These are phyloP conservation scores for Gastrophryne carolinensis DNA, from an alignment of 2,797 vertebrate species.

Conservation along the genomic window DNA sequence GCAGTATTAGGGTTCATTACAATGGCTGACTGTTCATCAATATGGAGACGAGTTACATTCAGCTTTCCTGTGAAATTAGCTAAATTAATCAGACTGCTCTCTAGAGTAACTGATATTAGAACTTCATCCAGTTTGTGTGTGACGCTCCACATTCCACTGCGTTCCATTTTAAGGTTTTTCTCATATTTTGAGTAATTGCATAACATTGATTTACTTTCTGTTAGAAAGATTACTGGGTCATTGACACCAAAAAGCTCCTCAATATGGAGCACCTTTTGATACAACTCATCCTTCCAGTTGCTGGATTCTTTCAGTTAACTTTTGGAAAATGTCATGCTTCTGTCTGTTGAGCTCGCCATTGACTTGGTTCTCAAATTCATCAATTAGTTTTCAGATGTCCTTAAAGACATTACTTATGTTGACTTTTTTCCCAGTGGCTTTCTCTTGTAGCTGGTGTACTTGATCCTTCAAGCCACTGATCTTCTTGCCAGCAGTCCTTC, in stretches of 20 bases:
- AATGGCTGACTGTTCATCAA: neutral
- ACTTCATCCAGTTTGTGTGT: constrained; percentile 11
- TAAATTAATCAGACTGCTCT: neutral
- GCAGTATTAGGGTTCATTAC: constrained; percentile 4
- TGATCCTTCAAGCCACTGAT: neutral
- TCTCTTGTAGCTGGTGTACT: constrained; percentile 2
- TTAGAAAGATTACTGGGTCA: constrained; percentile 4
- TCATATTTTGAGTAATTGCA: neutral
- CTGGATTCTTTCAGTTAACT: neutral
- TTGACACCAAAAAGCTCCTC: neutral
- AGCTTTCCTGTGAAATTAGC: neutral
- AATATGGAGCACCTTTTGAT: neutral
- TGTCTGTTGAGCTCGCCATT: neutral
- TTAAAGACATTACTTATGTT: neutral
- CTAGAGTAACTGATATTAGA: constrained; percentile 8
- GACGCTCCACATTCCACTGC: neutral
- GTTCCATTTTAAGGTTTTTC: neutral
- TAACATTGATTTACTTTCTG: neutral
- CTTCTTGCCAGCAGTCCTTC: neutral
- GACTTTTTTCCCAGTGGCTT: neutral
- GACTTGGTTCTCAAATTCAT: constrained; percentile 13
- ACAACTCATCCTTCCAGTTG: neutral
- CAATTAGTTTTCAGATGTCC: constrained; percentile 10
- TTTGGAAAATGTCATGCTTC: neutral
- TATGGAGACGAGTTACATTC: neutral